These are phyloP conservation scores for Cosmia trapezina DNA, from an alignment of 2,888 invertebrate species.

Conservation along the genomic window DNA sequence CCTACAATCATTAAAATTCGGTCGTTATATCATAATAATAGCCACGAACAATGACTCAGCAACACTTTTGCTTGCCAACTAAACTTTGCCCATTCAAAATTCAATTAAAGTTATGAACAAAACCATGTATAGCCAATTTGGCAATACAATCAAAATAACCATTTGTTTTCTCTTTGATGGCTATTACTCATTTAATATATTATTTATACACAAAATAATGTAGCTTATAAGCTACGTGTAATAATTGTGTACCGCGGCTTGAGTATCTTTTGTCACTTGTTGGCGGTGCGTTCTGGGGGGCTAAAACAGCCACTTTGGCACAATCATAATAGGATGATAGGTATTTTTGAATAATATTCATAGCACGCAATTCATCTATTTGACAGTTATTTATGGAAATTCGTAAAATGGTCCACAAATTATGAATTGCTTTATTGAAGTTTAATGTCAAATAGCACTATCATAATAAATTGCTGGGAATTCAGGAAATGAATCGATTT, in stretches of 20 bases:
- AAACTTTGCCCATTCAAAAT: conserved; percentile 70
- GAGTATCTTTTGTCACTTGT: neutral
- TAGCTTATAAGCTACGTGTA: neutral
- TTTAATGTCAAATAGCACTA: too few relatives aligned
- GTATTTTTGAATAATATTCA: too few relatives aligned
- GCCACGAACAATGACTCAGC: conserved; percentile 59
- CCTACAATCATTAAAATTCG: conserved; percentile 21
- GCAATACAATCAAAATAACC: conserved; percentile 33
- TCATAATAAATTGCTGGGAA: too few relatives aligned
- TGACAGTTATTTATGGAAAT: too few relatives aligned
- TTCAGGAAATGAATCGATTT: too few relatives aligned
- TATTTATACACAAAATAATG: neutral
- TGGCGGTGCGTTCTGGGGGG: too few relatives aligned
- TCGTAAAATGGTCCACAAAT: too few relatives aligned
- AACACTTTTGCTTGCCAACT: conserved; percentile 61
- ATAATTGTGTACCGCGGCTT: neutral
- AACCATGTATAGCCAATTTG: conserved; percentile 53
- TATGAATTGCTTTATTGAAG: too few relatives aligned
- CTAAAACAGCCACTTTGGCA: too few relatives aligned
- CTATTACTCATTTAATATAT: neutral
- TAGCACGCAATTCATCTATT: too few relatives aligned
- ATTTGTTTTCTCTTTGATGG: conserved; percentile 20
- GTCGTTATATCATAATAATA: conserved; percentile 30
- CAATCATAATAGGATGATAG: too few relatives aligned
- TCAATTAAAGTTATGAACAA: conserved; percentile 71